These are phyloP conservation scores for Triplophysa yarkandensis DNA, from an alignment of 2,797 vertebrate genomes.

Conservation along the genomic window DNA sequence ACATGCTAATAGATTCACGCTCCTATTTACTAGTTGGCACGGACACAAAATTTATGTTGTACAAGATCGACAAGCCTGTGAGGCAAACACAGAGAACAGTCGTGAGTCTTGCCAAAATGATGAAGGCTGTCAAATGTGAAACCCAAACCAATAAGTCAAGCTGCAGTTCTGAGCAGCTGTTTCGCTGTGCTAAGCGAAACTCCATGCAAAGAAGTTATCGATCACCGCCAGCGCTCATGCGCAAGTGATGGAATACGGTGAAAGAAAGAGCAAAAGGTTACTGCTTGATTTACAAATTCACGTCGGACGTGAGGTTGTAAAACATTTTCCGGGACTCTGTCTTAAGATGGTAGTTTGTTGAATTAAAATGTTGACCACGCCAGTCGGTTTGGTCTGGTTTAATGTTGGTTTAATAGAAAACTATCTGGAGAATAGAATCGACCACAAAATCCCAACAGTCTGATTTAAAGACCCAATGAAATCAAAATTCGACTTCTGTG, in stretches of 20 bases:
- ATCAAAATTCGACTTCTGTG: no score
- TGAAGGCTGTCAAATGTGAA: conserved; percentile 44
- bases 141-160: conserved; percentile 43
- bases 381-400: background rate
- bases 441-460: no score
- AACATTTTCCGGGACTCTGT: background rate
- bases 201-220: conserved; percentile 41
- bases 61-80: conserved; percentile 42
- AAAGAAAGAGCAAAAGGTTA: conserved; percentile 38
- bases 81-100: conserved; percentile 42
- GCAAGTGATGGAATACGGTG: conserved; percentile 40
- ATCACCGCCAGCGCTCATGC: conserved; percentile 35
- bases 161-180: conserved; percentile 40
- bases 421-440: no score
- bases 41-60: conserved; percentile 39
- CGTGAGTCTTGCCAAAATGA: conserved; percentile 46
- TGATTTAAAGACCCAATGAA: no score
- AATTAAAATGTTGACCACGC: no score
- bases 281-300: conserved; percentile 31
- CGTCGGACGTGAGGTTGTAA: background rate
- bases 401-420: background rate
- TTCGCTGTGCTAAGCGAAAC: conserved; percentile 50
- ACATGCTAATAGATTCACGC: conserved; percentile 50
- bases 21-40: conserved; percentile 50
- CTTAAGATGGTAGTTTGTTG: background rate